Evolutionary conservation across 2,888 invertebrate species (phyloP).

Genomic region (Rhagophthalmus giganteus): DNA sequence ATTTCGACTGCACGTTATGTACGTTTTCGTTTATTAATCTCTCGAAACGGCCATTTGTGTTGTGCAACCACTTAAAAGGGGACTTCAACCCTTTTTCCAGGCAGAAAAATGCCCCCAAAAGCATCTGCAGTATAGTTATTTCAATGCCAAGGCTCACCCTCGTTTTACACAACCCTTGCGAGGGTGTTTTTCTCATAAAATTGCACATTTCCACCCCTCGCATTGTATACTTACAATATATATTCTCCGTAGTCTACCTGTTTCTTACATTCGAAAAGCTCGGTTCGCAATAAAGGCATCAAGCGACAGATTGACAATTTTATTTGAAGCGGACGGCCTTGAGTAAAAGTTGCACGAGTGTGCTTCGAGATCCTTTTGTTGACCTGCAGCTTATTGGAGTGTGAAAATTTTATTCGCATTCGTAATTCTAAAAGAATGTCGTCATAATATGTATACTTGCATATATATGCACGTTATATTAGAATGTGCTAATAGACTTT

Average conservation of each 20-base stretch:
- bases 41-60: slow-evolving; percentile 9
- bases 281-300: slow-evolving; percentile 2
- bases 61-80: slow-evolving; percentile 25
- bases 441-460: too few species aligned
- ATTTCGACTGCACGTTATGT: slow-evolving; percentile 10
- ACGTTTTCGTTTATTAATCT: not conserved
- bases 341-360: too few species aligned
- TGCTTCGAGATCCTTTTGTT: slow-evolving; percentile 12
- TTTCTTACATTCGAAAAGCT: too few species aligned
- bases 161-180: slow-evolving; percentile 25
- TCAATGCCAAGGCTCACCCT: slow-evolving; percentile 24
- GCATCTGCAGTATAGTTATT: slow-evolving; percentile 30
- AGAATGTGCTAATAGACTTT: too few species aligned
- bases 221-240: too few species aligned
- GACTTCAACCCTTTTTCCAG: slow-evolving; percentile 17
- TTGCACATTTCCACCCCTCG: slow-evolving; percentile 32
- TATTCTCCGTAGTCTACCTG: slow-evolving; percentile 6
- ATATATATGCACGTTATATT: too few species aligned
- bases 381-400: too few species aligned
- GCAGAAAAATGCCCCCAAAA: slow-evolving; percentile 18
- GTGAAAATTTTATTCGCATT: too few species aligned
- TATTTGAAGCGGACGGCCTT: slow-evolving; percentile 22
- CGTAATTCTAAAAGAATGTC: too few species aligned
- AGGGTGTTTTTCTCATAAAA: slow-evolving; percentile 26
- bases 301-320: slow-evolving; percentile 13